Base-by-base conservation (phyloP, 2,113 vertebrate species). In the Lagopus leucura region DNA sequence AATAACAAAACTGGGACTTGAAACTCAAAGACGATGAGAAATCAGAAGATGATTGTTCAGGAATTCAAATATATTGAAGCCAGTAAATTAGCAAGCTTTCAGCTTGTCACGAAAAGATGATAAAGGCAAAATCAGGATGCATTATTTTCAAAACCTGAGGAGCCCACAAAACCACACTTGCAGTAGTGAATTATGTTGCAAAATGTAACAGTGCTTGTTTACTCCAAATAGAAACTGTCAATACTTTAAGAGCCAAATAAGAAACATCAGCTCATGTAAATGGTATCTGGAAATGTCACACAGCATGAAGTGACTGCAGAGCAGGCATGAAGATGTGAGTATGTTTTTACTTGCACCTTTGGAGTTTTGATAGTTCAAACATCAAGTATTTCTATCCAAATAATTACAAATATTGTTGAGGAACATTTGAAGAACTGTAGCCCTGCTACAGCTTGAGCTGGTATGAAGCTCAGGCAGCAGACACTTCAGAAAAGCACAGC, bases 151-250 rank as follows among this genome's bases (percentile, higher is more conserved):
- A 91, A 92, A 70, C 42, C 38, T 73, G 54, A 75, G 6, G 1
- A 67, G 64, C 86, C 43, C 78, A 94, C 63, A 90, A 79, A 93
- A n/a, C 72, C 81, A 74, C 84, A 65, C 65, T n/a, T 71, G 72
- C 60, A 64, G 58, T 42, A 80, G 48, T 58, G 66, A 45, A 66
- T 34, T 80, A 65, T 48, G 45, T 2, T 74, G 82, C 82, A 87
- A 78, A 87, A 83, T 61, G 72, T 65, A 86, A 21, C 72, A 57
- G 57, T 47, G 52, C 54, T 66, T 66, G 14, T 52, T 87, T 80
- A 50, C 92, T 86, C 87, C 92, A 82, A 91, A 80, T 30, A 93
- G 87, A 88, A 91, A 78, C 72, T 73, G 65, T 60, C 72, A 64
- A 82, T 82, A 80, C 22, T 43, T 69, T 18, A 54, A 82, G 47